phyloP scores from a whole-genome alignment of 2,888 invertebrate species.

The Mythimna vitellina region DNA sequence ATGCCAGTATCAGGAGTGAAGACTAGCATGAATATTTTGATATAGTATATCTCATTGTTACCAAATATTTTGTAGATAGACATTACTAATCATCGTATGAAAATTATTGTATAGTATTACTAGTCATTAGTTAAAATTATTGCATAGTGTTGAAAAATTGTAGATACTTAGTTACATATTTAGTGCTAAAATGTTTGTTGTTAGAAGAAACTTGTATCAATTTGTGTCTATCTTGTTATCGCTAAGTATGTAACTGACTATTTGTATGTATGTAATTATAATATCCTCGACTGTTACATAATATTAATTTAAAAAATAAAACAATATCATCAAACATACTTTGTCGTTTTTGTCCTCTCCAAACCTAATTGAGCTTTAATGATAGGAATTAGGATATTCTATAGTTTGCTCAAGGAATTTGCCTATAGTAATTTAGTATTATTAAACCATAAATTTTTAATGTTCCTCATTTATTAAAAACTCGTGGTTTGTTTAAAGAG shows the following conservation, averaged over 20 bases:
- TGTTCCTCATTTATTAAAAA: constrained; percentile 67
- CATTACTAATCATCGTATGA: constrained; percentile 77
- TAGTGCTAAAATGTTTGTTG: constrained; percentile 59
- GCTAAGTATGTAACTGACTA: constrained; percentile 69
- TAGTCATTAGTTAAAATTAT: constrained; percentile 87
- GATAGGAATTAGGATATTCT: constrained; percentile 42
- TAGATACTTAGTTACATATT: constrained; percentile 73
- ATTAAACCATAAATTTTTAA: constrained; percentile 67
- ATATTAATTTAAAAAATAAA: constrained; percentile 81
- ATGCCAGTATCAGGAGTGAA: constrained; percentile 85
- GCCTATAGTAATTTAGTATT: constrained; percentile 57
- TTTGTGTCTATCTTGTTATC: constrained; percentile 57
- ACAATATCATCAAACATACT: constrained; percentile 73
- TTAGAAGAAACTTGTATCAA: constrained; percentile 45
- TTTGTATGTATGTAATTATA: constrained; percentile 72
- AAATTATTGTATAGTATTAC: constrained; percentile 85
- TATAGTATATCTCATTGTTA: constrained; percentile 90
- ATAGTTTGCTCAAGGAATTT: constrained; percentile 64
- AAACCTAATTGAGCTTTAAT: constrained; percentile 35
- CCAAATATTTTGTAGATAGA: constrained; percentile 89
- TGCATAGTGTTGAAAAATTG: constrained; percentile 78
- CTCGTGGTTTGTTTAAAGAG: constrained; percentile 78
- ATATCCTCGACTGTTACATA: constrained; percentile 83
- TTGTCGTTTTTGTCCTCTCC: constrained; percentile 58
- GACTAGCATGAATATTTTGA: constrained; percentile 85